Percentiles rank a stretch among this genome's conserved stretches.
Evolutionary conservation across 2,888 invertebrate genomes (phyloP).

Genomic region (Dasysyrphus albostriatus): DNA sequence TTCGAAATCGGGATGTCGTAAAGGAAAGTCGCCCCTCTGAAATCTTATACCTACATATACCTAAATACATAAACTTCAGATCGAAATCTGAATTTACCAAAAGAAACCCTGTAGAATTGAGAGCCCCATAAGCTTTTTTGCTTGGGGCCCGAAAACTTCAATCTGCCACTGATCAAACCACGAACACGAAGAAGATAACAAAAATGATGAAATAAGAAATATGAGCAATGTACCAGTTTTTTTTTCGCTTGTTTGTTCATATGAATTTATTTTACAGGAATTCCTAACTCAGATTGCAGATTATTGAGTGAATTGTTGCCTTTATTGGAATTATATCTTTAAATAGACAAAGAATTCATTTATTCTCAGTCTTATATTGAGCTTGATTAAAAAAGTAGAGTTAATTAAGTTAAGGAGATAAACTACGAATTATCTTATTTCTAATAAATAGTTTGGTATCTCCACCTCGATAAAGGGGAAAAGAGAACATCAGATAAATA

Average conservation of each 20-base stretch:
- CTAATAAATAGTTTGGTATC: not conserved
- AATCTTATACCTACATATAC: too few species aligned
- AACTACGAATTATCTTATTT: constrained; percentile 58
- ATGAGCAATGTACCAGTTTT: constrained; percentile 55
- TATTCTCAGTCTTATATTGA: too few species aligned
- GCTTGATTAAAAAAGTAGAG: not conserved
- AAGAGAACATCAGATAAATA: not conserved
- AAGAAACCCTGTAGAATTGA: not conserved
- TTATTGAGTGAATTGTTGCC: constrained; percentile 19
- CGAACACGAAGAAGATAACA: constrained; percentile 18
- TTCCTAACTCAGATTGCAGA: constrained; percentile 1
- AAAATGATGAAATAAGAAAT: constrained; percentile 37
- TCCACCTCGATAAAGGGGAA: not conserved
- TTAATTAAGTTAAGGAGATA: constrained; percentile 1
- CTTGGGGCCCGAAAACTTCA: not conserved
- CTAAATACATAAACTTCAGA: too few species aligned
- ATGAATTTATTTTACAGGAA: not conserved
- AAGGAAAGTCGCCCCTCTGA: too few species aligned
- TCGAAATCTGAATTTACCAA: too few species aligned
- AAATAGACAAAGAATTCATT: constrained; percentile 18
- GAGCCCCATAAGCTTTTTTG: not conserved
- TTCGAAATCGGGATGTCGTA: too few species aligned
- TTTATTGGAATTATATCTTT: constrained; percentile 11
- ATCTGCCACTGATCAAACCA: not conserved
- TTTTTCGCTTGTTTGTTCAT: constrained; percentile 7